Evolutionary conservation across 2,797 vertebrate genomes (phyloP), one percentile per base, ranked within the genome.

Genomic region (Smutsia gigantea): DNA sequence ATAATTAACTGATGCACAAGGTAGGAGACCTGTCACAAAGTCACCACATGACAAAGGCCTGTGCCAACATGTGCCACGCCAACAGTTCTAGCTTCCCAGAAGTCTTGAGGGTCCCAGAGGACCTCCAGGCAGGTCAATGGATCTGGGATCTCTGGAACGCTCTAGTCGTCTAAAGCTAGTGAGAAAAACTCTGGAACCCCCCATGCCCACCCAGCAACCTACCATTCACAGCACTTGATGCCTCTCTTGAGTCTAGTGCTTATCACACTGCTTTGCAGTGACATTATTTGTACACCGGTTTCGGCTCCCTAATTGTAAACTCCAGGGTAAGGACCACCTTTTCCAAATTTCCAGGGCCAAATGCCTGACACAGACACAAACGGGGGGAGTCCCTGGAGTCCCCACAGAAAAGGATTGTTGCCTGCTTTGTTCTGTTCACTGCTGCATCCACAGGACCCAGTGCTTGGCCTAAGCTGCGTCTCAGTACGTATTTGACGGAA

Each of bases 141-240:
- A 49, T 74, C 94, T 37, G 23, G 39, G 64, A 63, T 66, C 18
- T 34, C 57, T 31, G 68, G 42, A 46, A 39, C 2, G 7, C 19
- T 49, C 1, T 1, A 18, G n/a, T 23, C 21, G 21, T 31, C 49
- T 78, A 84, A 42, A 71, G 39, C 42, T 42, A 53, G 53, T 17
- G 39, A 75, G 79, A 66, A 34, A 82, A 42, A 11, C 12, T 46
- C 39, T 12, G 8, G 81, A 13, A 25, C 1, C 18, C 39, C 25
- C 10, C 0, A 2, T 2, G 4, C 25, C 34, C 15, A 10, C 17
- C 64, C 29, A 31, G 5, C 4, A 10, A 23, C 0, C 42, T n/a
- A 7, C 29, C 37, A 25, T 14, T 31, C 37, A 2, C 23, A 57
- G 74, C 37, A 12, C 27, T 59, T 0, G 4, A 27, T 10, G 5